These are phyloP conservation scores for Plebejus melissa DNA, from an alignment of 2,888 invertebrate genomes.

Conservation along the genomic window DNA sequence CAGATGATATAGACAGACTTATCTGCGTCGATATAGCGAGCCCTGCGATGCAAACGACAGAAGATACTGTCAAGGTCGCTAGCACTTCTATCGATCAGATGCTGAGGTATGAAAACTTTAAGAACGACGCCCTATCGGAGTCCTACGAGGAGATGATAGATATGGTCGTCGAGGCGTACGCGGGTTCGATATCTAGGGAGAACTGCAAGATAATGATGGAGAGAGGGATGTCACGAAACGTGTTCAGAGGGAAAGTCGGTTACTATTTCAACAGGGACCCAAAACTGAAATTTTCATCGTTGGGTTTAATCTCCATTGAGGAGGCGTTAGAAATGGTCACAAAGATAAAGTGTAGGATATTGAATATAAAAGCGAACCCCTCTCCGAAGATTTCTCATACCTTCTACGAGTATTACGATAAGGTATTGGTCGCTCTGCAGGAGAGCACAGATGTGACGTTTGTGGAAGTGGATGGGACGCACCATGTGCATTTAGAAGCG, in stretches of 20 bases:
- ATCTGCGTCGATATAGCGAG: slow-evolving; percentile 88
- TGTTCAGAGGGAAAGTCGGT: slow-evolving; percentile 49
- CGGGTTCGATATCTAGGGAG: slow-evolving; percentile 19
- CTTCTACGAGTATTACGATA: slow-evolving; percentile 45
- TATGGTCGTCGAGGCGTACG: not conserved
- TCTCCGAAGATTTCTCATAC: not conserved
- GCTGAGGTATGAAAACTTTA: slow-evolving; percentile 16
- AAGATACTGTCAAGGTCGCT: slow-evolving; percentile 70
- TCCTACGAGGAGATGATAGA: slow-evolving; percentile 9
- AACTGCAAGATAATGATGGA: slow-evolving; percentile 38
- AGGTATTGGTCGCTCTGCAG: slow-evolving; percentile 82
- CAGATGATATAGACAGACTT: slow-evolving; percentile 81
- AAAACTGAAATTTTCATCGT: slow-evolving; percentile 83
- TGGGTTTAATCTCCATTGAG: slow-evolving; percentile 8
- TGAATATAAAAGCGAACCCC: slow-evolving; percentile 22
- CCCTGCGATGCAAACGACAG: slow-evolving; percentile 81
- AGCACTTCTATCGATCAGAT: slow-evolving; percentile 18
- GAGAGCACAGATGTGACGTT: slow-evolving; percentile 79
- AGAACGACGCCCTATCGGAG: not conserved
- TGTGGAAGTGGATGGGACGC: slow-evolving; percentile 86
- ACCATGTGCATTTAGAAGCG: slow-evolving; percentile 88
- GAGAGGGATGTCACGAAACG: slow-evolving; percentile 83
- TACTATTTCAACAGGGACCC: slow-evolving; percentile 86
- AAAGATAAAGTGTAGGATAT: slow-evolving; percentile 21
- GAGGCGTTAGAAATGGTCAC: slow-evolving; percentile 7